A percentile compares a stretch with the other conserved stretches of the same genome.
Evolutionary conservation across 2,888 invertebrate genomes (phyloP).

Genomic region (Drosophila trichaetosa): DNA sequence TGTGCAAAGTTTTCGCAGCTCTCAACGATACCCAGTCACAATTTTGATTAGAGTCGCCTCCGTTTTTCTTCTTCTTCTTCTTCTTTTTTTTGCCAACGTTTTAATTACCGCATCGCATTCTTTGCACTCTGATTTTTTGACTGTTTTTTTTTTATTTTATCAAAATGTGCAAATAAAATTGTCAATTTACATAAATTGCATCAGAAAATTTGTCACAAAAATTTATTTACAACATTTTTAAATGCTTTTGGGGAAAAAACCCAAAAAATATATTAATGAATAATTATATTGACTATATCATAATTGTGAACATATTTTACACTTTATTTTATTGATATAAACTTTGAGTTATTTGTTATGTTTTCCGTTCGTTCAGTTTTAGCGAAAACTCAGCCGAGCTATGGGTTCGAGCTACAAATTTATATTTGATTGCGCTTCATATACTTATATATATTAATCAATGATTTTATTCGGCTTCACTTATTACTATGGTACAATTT

Average conservation of each 20-base stretch:
- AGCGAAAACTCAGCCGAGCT: too few species aligned
- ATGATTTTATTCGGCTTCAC: too few species aligned
- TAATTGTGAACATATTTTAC: background rate
- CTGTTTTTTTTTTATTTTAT: background rate
- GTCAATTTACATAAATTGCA: slow-evolving; percentile 52
- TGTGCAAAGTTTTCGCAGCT: slow-evolving; percentile 51
- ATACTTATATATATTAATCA: too few species aligned
- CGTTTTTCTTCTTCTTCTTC: slow-evolving; percentile 4
- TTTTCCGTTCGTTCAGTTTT: too few species aligned
- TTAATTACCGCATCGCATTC: slow-evolving; percentile 64
- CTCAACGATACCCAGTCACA: slow-evolving; percentile 18
- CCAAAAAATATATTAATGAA: background rate
- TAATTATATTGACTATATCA: too few species aligned
- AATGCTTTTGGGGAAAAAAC: background rate
- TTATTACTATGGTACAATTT: too few species aligned
- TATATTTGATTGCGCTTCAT: too few species aligned
- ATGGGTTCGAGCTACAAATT: too few species aligned
- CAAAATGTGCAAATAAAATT: slow-evolving; percentile 28
- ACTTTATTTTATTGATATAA: too few species aligned
- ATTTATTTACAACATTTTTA: background rate
- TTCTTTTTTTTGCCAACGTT: slow-evolving; percentile 50
- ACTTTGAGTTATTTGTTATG: too few species aligned
- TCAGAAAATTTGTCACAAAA: slow-evolving; percentile 15
- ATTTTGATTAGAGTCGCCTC: slow-evolving; percentile 13
- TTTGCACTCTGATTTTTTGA: slow-evolving; percentile 28